Evolutionary conservation across 2,888 invertebrate species (phyloP).

Genomic region (Magallana nippona): DNA sequence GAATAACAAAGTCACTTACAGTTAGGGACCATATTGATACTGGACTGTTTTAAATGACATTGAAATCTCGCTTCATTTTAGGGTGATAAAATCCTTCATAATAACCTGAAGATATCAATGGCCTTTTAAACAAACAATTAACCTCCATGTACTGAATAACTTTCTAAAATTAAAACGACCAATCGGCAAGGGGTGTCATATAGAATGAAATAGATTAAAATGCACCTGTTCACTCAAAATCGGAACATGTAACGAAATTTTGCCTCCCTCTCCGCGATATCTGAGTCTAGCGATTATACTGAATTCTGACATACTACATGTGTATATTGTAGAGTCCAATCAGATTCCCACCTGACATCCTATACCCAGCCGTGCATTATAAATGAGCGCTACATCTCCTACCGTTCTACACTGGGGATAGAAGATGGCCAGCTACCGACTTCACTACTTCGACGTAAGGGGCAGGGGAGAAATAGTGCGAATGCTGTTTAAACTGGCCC

Average conservation of each 20-base stretch:
- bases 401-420: background rate
- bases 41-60: too few species aligned
- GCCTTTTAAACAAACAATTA: slow-evolving; percentile 7
- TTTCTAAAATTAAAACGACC: slow-evolving; percentile 14
- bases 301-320: background rate
- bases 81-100: too few species aligned
- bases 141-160: slow-evolving; percentile 24
- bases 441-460: slow-evolving; percentile 23
- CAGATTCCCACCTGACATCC: slow-evolving; percentile 8
- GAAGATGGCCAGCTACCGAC: slow-evolving; percentile 25
- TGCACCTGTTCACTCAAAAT: slow-evolving; percentile 5
- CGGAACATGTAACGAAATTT: background rate
- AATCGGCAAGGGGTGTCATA: background rate
- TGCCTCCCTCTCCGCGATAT: background rate
- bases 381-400: background rate
- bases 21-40: too few species aligned
- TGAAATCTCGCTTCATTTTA: too few species aligned
- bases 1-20: too few species aligned
- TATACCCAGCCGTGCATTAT: slow-evolving; percentile 27
- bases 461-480: slow-evolving; percentile 35
- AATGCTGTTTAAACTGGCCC: slow-evolving; percentile 3
- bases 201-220: background rate
- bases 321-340: slow-evolving; percentile 17
- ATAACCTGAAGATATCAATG: too few species aligned
- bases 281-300: background rate